phyloP scores from a whole-genome alignment of 1,140 invertebrate genomes.

The Leucophenga varia region DNA sequence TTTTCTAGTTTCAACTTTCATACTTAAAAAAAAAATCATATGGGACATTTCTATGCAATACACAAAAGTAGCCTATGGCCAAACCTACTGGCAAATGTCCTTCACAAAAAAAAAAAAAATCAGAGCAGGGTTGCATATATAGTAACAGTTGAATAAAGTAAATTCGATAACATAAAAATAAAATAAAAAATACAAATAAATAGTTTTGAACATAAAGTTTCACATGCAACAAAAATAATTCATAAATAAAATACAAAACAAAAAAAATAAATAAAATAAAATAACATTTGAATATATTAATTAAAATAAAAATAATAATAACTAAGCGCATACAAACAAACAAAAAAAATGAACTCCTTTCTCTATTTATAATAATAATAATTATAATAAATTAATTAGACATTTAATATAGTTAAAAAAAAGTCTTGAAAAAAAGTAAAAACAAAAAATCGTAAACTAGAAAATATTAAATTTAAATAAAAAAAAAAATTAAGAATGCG shows the following conservation, averaged over 20 bases:
- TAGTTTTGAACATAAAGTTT: not conserved
- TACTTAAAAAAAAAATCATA: not conserved
- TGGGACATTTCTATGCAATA: not conserved
- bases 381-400: slow-evolving; percentile 47
- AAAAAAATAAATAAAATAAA: slow-evolving; percentile 19
- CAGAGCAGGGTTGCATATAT: not conserved
- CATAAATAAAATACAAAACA: slow-evolving; percentile 1
- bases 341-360: slow-evolving; percentile 9
- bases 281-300: slow-evolving; percentile 38
- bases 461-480: slow-evolving; percentile 50
- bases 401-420: slow-evolving; percentile 38
- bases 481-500: slow-evolving; percentile 38
- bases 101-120: not conserved
- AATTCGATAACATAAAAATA: not conserved
- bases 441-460: slow-evolving; percentile 45
- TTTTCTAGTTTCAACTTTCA: not conserved
- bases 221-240: not conserved
- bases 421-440: slow-evolving; percentile 8
- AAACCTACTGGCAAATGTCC: not conserved
- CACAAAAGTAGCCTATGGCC: not conserved
- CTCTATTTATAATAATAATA: slow-evolving; percentile 11
- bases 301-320: slow-evolving; percentile 24
- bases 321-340: slow-evolving; percentile 1
- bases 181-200: slow-evolving; percentile 4
- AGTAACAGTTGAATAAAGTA: not conserved